These are phyloP conservation scores for Papilio gigon DNA, from an alignment of 2,888 invertebrate species.

Conservation along the genomic window DNA sequence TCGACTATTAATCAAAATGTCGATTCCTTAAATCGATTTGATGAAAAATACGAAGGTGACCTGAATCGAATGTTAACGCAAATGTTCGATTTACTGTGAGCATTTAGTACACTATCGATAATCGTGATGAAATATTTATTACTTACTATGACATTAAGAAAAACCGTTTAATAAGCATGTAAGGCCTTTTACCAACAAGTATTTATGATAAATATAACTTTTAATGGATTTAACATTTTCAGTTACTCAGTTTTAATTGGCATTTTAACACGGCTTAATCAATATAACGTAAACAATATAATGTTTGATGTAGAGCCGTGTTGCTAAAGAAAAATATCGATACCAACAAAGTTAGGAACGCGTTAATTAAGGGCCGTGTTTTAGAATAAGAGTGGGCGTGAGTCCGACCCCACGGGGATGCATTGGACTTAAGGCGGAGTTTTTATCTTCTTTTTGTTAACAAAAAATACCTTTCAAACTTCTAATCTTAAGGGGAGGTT, in stretches of 20 bases:
- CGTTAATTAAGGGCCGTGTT: constrained; percentile 54
- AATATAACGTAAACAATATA: constrained; percentile 6
- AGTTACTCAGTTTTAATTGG: background rate
- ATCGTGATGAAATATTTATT: too few relatives aligned
- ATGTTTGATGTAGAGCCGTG: constrained; percentile 9
- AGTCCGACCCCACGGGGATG: constrained; percentile 57
- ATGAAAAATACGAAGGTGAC: background rate
- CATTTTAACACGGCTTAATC: background rate
- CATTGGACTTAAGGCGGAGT: constrained; percentile 46
- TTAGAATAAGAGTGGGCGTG: constrained; percentile 61
- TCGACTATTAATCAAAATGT: constrained; percentile 22
- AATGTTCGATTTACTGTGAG: background rate
- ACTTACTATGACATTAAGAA: too few relatives aligned
- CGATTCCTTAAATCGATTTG: constrained; percentile 25
- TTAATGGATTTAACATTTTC: background rate
- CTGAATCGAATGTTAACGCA: constrained; percentile 1
- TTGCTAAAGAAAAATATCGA: constrained; percentile 34
- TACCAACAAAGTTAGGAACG: constrained; percentile 41
- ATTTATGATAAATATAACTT: too few relatives aligned
- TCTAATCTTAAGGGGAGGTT: constrained; percentile 1
- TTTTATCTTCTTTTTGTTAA: constrained; percentile 7
- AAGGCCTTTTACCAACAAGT: too few relatives aligned
- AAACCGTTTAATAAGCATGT: too few relatives aligned
- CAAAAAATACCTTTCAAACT: constrained; percentile 7
- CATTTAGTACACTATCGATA: background rate